Percentiles rank a stretch among this genome's conserved stretches.
phyloP scores from a whole-genome alignment of 2,888 invertebrate species.

The Platynereis dumerilii region DNA sequence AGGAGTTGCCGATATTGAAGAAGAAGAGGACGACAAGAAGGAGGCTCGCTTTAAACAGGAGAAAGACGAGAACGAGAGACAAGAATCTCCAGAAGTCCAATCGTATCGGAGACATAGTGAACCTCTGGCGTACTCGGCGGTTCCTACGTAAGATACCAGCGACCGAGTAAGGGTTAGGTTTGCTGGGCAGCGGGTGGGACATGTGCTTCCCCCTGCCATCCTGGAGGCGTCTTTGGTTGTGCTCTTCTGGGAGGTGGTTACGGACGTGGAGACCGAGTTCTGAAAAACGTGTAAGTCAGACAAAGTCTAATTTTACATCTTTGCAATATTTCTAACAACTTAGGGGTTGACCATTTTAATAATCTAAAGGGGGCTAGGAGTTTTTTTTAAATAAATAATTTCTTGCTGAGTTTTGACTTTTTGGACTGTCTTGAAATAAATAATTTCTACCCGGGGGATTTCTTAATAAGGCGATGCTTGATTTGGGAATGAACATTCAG shows the following conservation, averaged over 20 bases:
- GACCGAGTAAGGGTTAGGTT: not conserved
- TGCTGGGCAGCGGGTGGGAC: constrained; percentile 19
- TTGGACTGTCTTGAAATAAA: too few relatives aligned
- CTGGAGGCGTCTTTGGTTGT: not conserved
- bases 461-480: too few relatives aligned
- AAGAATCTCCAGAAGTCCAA: constrained; percentile 13
- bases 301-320: not conserved
- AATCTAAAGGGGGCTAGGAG: too few relatives aligned
- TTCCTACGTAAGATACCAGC: constrained; percentile 5
- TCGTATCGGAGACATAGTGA: not conserved
- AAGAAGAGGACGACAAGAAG: constrained; percentile 10
- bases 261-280: constrained; percentile 7
- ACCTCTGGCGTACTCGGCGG: not conserved
- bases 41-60: constrained; percentile 5
- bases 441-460: too few relatives aligned
- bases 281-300: not conserved
- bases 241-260: constrained; percentile 11
- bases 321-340: not conserved
- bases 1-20: not conserved
- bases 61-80: constrained; percentile 6
- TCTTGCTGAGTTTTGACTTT: too few relatives aligned
- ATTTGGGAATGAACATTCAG: not conserved
- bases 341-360: too few relatives aligned
- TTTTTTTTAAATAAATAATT: too few relatives aligned
- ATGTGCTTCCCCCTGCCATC: constrained; percentile 17